Conservation (phyloP, 2,888 invertebrate genomes). For the Drosophila affinis region DNA sequence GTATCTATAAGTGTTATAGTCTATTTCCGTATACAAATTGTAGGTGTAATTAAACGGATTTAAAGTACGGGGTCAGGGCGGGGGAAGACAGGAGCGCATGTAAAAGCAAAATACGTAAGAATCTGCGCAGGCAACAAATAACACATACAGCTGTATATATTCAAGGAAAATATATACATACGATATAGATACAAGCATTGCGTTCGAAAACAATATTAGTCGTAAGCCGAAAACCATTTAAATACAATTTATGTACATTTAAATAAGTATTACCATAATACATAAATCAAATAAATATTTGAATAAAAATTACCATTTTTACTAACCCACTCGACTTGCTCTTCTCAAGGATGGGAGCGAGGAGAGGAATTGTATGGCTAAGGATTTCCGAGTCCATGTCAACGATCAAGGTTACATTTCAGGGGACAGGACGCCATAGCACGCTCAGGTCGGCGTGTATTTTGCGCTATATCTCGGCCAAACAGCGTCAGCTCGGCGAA, state of each 20-base stretch:
- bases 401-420: too few species aligned
- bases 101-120: slow-evolving; percentile 66
- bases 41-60: slow-evolving; percentile 66
- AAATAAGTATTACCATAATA: slow-evolving; percentile 67
- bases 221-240: slow-evolving; percentile 40
- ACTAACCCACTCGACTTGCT: slow-evolving; percentile 6
- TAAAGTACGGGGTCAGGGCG: slow-evolving; percentile 43
- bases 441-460: too few species aligned
- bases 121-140: slow-evolving; percentile 54
- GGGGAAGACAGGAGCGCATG: slow-evolving; percentile 27
- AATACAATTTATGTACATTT: slow-evolving; percentile 68
- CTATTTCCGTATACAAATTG: slow-evolving; percentile 67
- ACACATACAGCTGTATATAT: slow-evolving; percentile 17
- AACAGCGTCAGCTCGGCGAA: too few species aligned
- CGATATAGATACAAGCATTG: slow-evolving; percentile 34
- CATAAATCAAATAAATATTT: slow-evolving; percentile 61
- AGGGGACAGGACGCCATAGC: too few species aligned
- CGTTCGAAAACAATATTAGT: slow-evolving; percentile 27
- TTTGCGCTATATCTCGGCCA: too few species aligned
- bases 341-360: not conserved
- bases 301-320: slow-evolving; percentile 45
- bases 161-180: slow-evolving; percentile 16
- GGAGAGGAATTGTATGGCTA: too few species aligned
- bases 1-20: slow-evolving; percentile 73
- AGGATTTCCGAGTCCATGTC: too few species aligned